These are phyloP conservation scores for Heliconius sara DNA, from an alignment of 2,888 invertebrate genomes.

Conservation along the genomic window DNA sequence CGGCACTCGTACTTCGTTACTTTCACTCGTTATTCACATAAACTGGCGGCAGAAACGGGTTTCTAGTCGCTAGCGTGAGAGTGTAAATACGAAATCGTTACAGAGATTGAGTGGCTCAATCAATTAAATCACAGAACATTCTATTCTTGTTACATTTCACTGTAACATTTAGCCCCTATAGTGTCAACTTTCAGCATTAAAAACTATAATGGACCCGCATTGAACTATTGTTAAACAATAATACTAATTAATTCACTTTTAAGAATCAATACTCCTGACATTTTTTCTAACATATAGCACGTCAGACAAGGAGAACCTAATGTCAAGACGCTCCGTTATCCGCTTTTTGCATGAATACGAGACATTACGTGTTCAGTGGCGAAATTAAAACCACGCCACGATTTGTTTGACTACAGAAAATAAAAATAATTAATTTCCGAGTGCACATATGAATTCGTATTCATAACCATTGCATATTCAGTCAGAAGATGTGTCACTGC, in stretches of 20 bases:
- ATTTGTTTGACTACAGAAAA: not conserved
- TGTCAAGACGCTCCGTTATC: too few species aligned
- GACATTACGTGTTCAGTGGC: not conserved
- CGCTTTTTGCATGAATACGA: not conserved
- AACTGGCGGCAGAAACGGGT: conserved; percentile 52
- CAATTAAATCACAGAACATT: conserved; percentile 34
- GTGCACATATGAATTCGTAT: too few species aligned
- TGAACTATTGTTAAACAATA: not conserved
- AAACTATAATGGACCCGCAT: conserved; percentile 5
- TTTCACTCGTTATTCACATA: conserved; percentile 64
- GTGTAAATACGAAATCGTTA: conserved; percentile 40
- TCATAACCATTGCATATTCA: too few species aligned
- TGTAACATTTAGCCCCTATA: conserved; percentile 9
- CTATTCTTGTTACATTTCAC: not conserved
- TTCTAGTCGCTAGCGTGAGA: conserved; percentile 47
- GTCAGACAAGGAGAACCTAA: not conserved
- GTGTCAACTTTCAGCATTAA: conserved; percentile 13
- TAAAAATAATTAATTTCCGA: not conserved
- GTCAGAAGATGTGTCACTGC: too few species aligned
- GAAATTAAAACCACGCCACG: not conserved
- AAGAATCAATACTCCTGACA: too few species aligned
- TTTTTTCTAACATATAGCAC: too few species aligned
- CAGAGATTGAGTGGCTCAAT: conserved; percentile 28
- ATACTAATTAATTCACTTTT: not conserved
- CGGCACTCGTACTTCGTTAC: conserved; percentile 53